Evolutionary conservation across 1,140 invertebrate genomes (phyloP).

Genomic region (Aporrectodea caliginosa): DNA sequence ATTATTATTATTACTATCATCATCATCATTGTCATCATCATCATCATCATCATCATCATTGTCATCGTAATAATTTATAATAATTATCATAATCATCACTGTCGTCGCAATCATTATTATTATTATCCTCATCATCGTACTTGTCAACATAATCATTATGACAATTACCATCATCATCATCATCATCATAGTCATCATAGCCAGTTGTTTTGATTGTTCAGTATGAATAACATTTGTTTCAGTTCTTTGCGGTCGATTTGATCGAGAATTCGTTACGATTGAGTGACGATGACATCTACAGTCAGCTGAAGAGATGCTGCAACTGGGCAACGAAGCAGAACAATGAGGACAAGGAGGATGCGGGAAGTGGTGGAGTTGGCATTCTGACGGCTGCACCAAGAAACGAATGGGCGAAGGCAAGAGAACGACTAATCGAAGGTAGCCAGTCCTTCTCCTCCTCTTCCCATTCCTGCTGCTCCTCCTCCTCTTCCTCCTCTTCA

Average conservation of each 20-base stretch:
- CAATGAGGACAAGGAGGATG: slow-evolving; percentile 39
- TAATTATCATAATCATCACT: too few species aligned
- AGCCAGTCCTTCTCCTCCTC: too few species aligned
- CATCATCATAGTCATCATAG: too few species aligned
- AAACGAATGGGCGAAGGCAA: slow-evolving; percentile 73
- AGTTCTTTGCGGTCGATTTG: slow-evolving; percentile 79
- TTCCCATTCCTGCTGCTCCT: too few species aligned
- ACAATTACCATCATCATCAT: too few species aligned
- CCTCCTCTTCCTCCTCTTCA: too few species aligned
- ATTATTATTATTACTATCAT: slow-evolving; percentile 15
- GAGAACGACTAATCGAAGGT: slow-evolving; percentile 71
- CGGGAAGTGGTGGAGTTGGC: slow-evolving; percentile 69
- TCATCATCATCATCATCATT: slow-evolving; percentile 22
- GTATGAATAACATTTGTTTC: too few species aligned
- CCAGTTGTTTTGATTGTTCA: too few species aligned
- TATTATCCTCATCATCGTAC: too few species aligned
- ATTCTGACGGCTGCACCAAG: slow-evolving; percentile 77
- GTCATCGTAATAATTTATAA: too few species aligned
- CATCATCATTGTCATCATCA: slow-evolving; percentile 17
- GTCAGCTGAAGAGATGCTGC: slow-evolving; percentile 52
- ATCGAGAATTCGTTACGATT: slow-evolving; percentile 56
- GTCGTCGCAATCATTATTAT: too few species aligned
- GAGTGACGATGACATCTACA: slow-evolving; percentile 62
- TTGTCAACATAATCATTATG: too few species aligned
- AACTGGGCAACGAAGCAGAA: slow-evolving; percentile 43